phyloP scores from a whole-genome alignment of 2,797 vertebrate genomes.

The Eulemur mongoz region DNA sequence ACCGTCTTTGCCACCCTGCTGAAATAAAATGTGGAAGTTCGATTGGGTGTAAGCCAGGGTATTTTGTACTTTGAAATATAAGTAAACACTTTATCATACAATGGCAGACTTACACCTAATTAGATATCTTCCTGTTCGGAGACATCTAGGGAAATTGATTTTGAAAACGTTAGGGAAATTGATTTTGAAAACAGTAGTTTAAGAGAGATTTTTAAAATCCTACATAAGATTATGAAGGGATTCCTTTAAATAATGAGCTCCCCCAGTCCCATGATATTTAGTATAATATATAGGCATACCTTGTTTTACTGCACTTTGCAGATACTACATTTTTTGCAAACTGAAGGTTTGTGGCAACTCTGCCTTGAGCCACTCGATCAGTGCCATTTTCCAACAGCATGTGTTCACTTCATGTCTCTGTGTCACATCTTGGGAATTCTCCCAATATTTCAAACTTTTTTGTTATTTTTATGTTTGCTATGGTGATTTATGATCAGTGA shows the following conservation, averaged over 20 bases:
- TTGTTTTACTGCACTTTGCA: neutral
- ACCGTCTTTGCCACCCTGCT: neutral
- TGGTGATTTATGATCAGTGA: neutral
- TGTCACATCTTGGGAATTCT: neutral
- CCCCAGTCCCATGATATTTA: neutral
- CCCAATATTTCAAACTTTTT: neutral
- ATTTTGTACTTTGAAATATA: slow-evolving; percentile 46
- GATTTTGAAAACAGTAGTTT: neutral
- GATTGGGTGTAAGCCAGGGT: neutral
- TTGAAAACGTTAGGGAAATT: neutral
- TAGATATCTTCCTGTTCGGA: neutral
- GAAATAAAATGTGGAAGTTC: slow-evolving; percentile 46
- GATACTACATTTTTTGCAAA: neutral
- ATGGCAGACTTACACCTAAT: neutral
- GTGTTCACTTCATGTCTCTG: neutral
- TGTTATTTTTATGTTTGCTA: neutral
- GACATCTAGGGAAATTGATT: neutral
- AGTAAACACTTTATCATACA: slow-evolving; percentile 36
- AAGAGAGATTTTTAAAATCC: slow-evolving; percentile 14
- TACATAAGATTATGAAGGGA: neutral
- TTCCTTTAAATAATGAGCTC: slow-evolving; percentile 14
- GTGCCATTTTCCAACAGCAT: neutral
- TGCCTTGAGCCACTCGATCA: neutral
- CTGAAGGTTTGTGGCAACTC: neutral
- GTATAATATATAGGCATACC: neutral